These are phyloP conservation scores for Bostrychus sinensis DNA, from an alignment of 2,113 vertebrate species.

Conservation along the genomic window DNA sequence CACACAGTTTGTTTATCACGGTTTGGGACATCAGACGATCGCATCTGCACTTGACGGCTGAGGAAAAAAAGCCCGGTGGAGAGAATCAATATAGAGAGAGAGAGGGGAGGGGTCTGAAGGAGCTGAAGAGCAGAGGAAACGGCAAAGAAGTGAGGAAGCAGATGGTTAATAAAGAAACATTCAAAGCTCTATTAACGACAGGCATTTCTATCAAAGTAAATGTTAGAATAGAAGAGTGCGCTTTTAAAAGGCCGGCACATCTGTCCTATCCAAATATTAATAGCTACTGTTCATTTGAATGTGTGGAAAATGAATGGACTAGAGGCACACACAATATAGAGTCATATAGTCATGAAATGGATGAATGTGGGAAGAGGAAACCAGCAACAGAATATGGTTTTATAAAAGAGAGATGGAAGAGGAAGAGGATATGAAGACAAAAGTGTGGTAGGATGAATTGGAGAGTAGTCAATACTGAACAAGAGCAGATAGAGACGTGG, in stretches of 20 bases:
- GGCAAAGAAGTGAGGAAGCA: not conserved
- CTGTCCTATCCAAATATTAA: conserved; percentile 7
- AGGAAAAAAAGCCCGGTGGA: not conserved
- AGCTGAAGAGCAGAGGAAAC: not conserved
- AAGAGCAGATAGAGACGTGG: not conserved
- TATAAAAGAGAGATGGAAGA: not conserved
- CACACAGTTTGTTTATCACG: not conserved
- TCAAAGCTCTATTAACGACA: conserved; percentile 8
- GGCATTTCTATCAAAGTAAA: not conserved
- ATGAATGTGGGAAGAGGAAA: conserved; percentile 1
- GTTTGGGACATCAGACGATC: not conserved
- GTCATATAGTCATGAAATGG: not conserved
- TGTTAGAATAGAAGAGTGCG: not conserved
- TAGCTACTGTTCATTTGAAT: not conserved
- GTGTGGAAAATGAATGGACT: not conserved
- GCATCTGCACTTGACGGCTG: conserved; percentile 3
- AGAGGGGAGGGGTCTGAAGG: not conserved
- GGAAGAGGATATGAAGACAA: conserved; percentile 10
- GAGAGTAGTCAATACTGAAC: not conserved
- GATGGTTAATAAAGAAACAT: conserved; percentile 13
- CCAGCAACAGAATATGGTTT: not conserved
- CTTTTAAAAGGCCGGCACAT: conserved; percentile 6
- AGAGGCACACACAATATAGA: not conserved
- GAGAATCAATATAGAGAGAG: not conserved
- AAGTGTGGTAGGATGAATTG: not conserved